Evolutionary conservation across 2,797 vertebrate species (phyloP), one percentile per base, ranked within the genome.

Genomic region (Pampus argenteus): DNA sequence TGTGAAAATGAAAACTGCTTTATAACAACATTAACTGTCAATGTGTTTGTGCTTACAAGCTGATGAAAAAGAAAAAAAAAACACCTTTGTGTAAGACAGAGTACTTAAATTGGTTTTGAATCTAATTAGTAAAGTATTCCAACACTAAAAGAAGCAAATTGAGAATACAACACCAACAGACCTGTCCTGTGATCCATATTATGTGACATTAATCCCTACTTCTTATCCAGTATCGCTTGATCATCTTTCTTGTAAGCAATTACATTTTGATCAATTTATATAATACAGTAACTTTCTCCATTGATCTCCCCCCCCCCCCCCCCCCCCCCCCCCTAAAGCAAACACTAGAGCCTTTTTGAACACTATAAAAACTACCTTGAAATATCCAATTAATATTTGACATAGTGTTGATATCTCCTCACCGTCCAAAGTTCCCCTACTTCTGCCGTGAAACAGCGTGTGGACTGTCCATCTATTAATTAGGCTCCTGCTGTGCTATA

Each of bases 391-490:
- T 63, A 4, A 40, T 17, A 11, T 22, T 34, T 45, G 40, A 60
- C 22, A 23, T 20, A 25, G 7, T 36, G 26, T 18, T 59, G 34
- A 29, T 45, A 45, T 56, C 17, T 26, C 15, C 40, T 36, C 20
- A 25, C n/a, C 13, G 17, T 8, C 10, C 17, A 66, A 58, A 73
- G 42, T 57, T 20, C 17, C 17, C 34, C 29, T 71, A 29, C 64
- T 56, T 57, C 23, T 40, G 36, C 72, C 58, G 63, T 70, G 47
- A 70, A 55, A 48, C 73, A 57, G 59, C 2, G 18, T 67, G 55
- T 52, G 50, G 55, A 66, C 57, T 2, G 2, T 51, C 58, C 63
- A 65, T 68, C 29, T 65, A 49, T 50, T 62, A 57, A 68, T 72
- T 69, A 60, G 23, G 15, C 47, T 63, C 76, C 51, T 63, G 57